Conservation (phyloP, 2,888 invertebrate genomes). For the Drosophila rubida region DNA sequence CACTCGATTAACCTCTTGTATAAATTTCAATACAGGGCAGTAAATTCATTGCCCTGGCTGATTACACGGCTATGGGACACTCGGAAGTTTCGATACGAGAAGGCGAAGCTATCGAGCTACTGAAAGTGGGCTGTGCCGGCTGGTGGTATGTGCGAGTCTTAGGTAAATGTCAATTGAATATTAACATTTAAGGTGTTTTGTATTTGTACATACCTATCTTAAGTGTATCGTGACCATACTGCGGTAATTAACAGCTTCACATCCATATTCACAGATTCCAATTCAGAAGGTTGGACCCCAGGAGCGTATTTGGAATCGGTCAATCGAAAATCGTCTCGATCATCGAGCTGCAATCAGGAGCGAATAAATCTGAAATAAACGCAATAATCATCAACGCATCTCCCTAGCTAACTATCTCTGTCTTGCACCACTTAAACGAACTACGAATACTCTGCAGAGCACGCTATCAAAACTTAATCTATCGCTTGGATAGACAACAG, state of each 20-base stretch:
- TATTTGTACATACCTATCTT: neutral
- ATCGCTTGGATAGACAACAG: constrained; percentile 49
- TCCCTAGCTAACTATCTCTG: neutral
- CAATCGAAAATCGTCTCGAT: constrained; percentile 90
- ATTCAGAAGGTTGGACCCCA: constrained; percentile 96
- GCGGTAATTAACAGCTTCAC: neutral
- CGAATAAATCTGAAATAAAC: constrained; percentile 69
- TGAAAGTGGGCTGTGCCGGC: constrained; percentile 97
- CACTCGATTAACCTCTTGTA: constrained; percentile 42
- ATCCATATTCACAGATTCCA: constrained; percentile 85
- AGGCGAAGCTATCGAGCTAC: constrained; percentile 94
- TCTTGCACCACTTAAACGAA: constrained; percentile 4
- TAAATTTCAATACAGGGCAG: constrained; percentile 87
- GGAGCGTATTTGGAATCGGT: constrained; percentile 94
- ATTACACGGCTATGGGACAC: constrained; percentile 96
- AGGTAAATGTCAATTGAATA: constrained; percentile 85
- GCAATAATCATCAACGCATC: neutral
- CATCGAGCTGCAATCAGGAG: constrained; percentile 86
- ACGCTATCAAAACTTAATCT: constrained; percentile 52
- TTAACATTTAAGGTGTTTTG: constrained; percentile 1
- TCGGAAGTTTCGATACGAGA: constrained; percentile 96
- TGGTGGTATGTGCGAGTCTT: constrained; percentile 97
- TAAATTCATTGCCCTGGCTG: constrained; percentile 94
- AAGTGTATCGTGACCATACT: no score
- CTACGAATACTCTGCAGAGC: constrained; percentile 23